Base-by-base conservation (phyloP, 2,888 invertebrate genomes). In the Dyspetes luteomarginatus region DNA sequence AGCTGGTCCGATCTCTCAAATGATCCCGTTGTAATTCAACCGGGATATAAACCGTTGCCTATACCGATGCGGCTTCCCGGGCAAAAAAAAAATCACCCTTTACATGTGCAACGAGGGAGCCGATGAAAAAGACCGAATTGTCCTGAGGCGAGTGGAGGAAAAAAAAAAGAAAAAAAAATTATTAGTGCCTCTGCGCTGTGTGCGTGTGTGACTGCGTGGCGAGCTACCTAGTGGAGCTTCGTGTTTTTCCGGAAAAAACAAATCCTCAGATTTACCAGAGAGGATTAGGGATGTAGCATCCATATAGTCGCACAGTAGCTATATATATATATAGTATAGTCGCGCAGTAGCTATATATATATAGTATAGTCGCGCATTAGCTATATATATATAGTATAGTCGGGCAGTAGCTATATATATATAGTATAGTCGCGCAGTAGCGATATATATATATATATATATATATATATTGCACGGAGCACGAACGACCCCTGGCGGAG, bases 241-340 rank as follows among this genome's bases (percentile, higher is more conserved):
- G 41, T 68, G 60, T 68, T 73, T 74, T 52, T 58, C 50, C 22
- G 41, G 28, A 71, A 24, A 55, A 68, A 74, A 74, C 45, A 69
- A 78, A 78, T 73, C 78, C 73, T 74, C 62, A 78, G 73, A 68
- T 78, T 78, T 78, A 78, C 67, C 68, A 30, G 36, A 68, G 78
- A 68, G 78, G 78, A 78, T 78, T 78, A 78, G 78, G 62, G 55
- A 24, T 41, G 62, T 55, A 55, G 55, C 55, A 45, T 56, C 62
- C 60, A 73, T n/a, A n/a, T n/a, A 36, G 36, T 12, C 36, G 3
- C 36, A 12, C 9, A 12, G 1, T 36, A 36, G 36, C 12, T 7
- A 36, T 36, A 7, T 36, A 36, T 36, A 12, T 36, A 36, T 36
- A 36, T 7, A 12, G 36, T 36, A 36, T 36, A 36, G n/a, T n/a